Base-by-base conservation (phyloP, 2,888 invertebrate genomes). In the Epistrophe grossulariae region DNA sequence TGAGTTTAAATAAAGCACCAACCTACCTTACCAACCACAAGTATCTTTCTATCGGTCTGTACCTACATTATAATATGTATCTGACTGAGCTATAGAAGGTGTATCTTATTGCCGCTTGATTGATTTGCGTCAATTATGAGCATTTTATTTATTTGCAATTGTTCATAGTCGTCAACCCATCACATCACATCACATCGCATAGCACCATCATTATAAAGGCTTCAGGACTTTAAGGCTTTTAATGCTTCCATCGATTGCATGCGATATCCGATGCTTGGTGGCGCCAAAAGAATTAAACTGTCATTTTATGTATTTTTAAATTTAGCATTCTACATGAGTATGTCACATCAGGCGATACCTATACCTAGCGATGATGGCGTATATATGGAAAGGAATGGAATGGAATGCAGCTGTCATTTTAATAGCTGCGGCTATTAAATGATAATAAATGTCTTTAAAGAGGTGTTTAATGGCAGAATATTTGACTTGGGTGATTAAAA, bases 71-170 rank as follows among this genome's bases (percentile, higher is more conserved):
- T n/a, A n/a, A n/a, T n/a, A n/a, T n/a, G n/a, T n/a, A n/a, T n/a
- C n/a, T n/a, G n/a, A n/a, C 17, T 50, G 35, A 4, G n/a, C 57
- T 62, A 24, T 24, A 43, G 71, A 66, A 73, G 70, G 72, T 78
- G 78, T 62, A 79, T 52, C 38, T 76, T 66, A 72, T 68, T 83
- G 79, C 35, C 62, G 76, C 72, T 83, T 87, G 87, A 87, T 87
- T 87, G 87, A 87, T 87, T 83, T 83, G 87, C 87, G 87, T 87
- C 87, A 87, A 87, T 87, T 87, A 87, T 83, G 87, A 83, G 38
- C 66, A 66, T 87, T 87, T 87, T 79, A 83, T 83, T 87, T 79
- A 79, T 82, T 83, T 79, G 79, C 87, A 79, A 79, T 83, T 83
- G 66, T 55, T 73, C 45, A 76, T 55, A 17, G 8, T 66, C 50